phyloP scores from a whole-genome alignment of 2,888 invertebrate species.

The Baronia brevicornis region DNA sequence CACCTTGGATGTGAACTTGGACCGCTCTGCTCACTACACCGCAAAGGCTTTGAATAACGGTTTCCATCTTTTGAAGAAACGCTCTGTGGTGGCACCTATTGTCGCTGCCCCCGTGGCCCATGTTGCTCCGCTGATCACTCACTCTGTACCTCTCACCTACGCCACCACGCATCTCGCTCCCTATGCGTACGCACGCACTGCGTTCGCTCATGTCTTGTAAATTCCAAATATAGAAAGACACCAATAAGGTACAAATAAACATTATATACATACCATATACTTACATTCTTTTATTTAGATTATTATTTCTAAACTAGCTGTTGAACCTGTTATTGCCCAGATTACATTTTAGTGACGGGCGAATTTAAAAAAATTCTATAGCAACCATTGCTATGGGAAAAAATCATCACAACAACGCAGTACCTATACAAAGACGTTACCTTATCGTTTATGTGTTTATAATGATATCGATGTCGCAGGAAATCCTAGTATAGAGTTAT shows the following conservation, averaged over 20 bases:
- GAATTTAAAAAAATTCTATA: no score
- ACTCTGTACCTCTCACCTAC: slow-evolving; percentile 19
- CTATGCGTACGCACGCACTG: slow-evolving; percentile 38
- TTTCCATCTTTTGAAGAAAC: slow-evolving; percentile 46
- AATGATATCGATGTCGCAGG: no score
- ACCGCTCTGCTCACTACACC: slow-evolving; percentile 57
- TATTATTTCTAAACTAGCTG: no score
- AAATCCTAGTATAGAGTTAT: no score
- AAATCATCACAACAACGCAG: no score
- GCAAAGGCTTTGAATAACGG: slow-evolving; percentile 47
- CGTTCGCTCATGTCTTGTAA: slow-evolving; percentile 29
- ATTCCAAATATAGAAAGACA: no score
- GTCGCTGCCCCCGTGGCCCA: slow-evolving; percentile 17
- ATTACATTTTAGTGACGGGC: no score
- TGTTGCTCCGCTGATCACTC: slow-evolving; percentile 20
- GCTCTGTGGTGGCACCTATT: slow-evolving; percentile 21
- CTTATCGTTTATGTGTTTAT: no score
- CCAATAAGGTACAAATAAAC: neutral
- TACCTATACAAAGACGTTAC: no score
- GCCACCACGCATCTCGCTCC: slow-evolving; percentile 19
- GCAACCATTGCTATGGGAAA: no score
- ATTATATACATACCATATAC: neutral
- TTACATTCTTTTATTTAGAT: neutral
- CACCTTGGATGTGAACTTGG: slow-evolving; percentile 61
- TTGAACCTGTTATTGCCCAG: no score